phyloP scores from a whole-genome alignment of 2,113 vertebrate species.

The Otolemur garnettii region DNA sequence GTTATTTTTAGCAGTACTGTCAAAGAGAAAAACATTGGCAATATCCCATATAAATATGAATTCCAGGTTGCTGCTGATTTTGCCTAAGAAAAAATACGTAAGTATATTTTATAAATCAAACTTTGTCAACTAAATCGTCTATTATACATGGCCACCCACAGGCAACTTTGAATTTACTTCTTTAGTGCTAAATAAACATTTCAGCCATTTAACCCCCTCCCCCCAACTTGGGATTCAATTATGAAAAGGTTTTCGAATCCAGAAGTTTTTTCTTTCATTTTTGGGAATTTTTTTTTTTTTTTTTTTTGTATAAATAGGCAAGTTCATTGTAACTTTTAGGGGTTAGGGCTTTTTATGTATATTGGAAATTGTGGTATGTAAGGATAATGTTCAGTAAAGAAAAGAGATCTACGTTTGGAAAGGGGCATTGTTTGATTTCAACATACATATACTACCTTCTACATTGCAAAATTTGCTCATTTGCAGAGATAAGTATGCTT shows the following conservation, averaged over 20 bases:
- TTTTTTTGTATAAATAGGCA: conserved; percentile 19
- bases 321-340: conserved; percentile 12
- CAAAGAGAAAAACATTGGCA: conserved; percentile 12
- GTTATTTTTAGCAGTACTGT: conserved; percentile 56
- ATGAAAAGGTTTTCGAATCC: conserved; percentile 57
- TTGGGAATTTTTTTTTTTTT: not conserved
- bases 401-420: conserved; percentile 29
- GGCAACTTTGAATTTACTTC: conserved; percentile 70
- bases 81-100: conserved; percentile 62
- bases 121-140: conserved; percentile 46
- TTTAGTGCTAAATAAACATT: conserved; percentile 73
- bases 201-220: conserved; percentile 52
- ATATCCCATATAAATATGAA: conserved; percentile 53
- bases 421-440: conserved; percentile 39
- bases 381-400: conserved; percentile 56
- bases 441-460: conserved; percentile 22
- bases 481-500: not conserved
- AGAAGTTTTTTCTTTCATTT: conserved; percentile 50
- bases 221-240: conserved; percentile 21
- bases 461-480: not conserved
- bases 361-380: conserved; percentile 38
- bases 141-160: conserved; percentile 52
- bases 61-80: conserved; percentile 67
- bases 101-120: conserved; percentile 66
- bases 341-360: conserved; percentile 31